These are phyloP conservation scores for Aldabrachelys gigantea DNA, from an alignment of 2,113 vertebrate species.

Conservation along the genomic window DNA sequence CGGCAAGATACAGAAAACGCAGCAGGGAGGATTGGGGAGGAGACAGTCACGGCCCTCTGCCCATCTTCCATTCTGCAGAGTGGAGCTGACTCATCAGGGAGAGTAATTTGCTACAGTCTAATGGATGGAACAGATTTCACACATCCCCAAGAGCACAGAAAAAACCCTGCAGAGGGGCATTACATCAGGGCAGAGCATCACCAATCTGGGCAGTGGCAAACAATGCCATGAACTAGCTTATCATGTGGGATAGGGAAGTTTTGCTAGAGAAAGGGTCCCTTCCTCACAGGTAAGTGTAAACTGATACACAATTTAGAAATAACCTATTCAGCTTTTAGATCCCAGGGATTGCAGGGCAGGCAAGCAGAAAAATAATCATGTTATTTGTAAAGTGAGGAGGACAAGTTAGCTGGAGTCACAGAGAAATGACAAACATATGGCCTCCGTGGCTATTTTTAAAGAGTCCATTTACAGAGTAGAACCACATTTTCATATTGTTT, in stretches of 20 bases:
- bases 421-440: conserved; percentile 43
- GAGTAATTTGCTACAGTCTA: not conserved
- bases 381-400: conserved; percentile 5
- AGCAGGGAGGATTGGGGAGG: not conserved
- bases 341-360: not conserved
- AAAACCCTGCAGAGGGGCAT: not conserved
- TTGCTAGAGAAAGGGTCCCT: not conserved
- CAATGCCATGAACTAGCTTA: not conserved
- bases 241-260: not conserved
- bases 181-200: not conserved
- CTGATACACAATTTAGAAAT: not conserved
- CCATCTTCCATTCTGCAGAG: not conserved
- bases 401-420: not conserved
- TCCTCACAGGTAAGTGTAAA: fast-evolving
- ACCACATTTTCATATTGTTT: not conserved
- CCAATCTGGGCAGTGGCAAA: not conserved
- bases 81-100: not conserved
- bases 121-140: not conserved
- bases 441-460: not conserved
- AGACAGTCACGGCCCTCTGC: not conserved
- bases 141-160: fast-evolving
- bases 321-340: not conserved
- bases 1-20: not conserved
- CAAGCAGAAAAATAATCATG: conserved; percentile 15
- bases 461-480: not conserved